Conservation (phyloP, 2,797 vertebrate species). For the Hydrolagus colliei region DNA sequence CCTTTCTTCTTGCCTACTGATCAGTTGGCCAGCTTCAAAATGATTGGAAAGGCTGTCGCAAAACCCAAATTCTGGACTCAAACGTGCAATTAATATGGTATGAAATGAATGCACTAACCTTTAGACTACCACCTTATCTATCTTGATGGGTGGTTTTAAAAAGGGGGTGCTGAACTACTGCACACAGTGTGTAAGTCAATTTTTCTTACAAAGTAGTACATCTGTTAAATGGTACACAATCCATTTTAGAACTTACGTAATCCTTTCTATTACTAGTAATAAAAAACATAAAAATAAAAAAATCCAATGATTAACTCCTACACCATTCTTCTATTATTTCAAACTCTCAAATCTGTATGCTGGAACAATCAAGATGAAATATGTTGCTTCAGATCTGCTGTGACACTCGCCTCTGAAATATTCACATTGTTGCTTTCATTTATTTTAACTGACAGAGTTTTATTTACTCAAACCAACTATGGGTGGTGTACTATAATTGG, state of each 20-base stretch:
- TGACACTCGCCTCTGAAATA: conserved; percentile 78
- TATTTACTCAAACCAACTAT: conserved; percentile 31
- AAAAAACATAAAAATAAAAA: not conserved
- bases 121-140: conserved; percentile 1
- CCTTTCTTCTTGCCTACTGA: not conserved
- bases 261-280: conserved; percentile 14
- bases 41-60: conserved; percentile 1
- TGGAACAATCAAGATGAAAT: conserved; percentile 61
- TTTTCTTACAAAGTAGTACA: not conserved
- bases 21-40: not conserved
- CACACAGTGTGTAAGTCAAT: not conserved
- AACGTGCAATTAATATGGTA: conserved; percentile 18
- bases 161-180: not conserved
- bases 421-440: conserved; percentile 85
- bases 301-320: conserved; percentile 59
- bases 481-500: conserved; percentile 31
- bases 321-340: conserved; percentile 81
- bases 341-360: conserved; percentile 69
- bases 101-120: conserved; percentile 26
- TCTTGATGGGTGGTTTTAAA: conserved; percentile 4
- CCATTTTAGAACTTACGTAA: not conserved
- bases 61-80: not conserved
- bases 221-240: conserved; percentile 10
- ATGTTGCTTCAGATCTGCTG: conserved; percentile 57
- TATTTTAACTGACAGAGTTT: conserved; percentile 39